Base-by-base conservation (phyloP, 2,113 vertebrate species). In the Thalassoma bifasciatum region DNA sequence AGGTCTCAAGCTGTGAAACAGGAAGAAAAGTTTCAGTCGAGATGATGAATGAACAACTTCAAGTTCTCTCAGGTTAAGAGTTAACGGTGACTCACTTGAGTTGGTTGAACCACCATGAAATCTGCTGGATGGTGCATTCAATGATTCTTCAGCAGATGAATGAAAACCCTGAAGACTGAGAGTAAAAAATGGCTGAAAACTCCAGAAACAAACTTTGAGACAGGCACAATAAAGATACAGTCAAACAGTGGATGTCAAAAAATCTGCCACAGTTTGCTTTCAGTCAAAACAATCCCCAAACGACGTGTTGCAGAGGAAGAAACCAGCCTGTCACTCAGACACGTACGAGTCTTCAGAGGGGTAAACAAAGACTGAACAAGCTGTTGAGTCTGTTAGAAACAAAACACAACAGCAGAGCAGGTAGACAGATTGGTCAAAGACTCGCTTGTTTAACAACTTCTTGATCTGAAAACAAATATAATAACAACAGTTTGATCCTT, bases 131-230 rank as follows among this genome's bases (percentile, higher is more conserved):
- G 3, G 56, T 53, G 57, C 63, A 10, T 82, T 84, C 53, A 78
- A 10, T 68, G 62, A 69, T 53, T 24, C 52, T 46, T 0, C 0
- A 69, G 49, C 19, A 82, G 36, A 73, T 42, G 56, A 78, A 84
- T 64, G 51, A 72, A 70, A 71, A 2, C 70, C 65, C 47, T 80
- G 10, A 50, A 37, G 63, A 46, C 38, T 11, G 52, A 22, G 10
- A 59, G 47, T 59, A 53, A 38, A 65, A 50, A 8, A 34, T 40
- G 37, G 42, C 40, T 62, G 11, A 70, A 82, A 78, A 46, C 26
- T n/a, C 49, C 62, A 62, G 63, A 78, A 81, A 83, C 42, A 72
- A 81, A 83, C 50, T 65, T 80, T 71, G 67, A 76, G n/a, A 75
- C 63, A 34, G 67, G 46, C 73, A 80, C 56, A 58, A 60, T 53